These are phyloP conservation scores for Schrankia costaestrigalis DNA, from an alignment of 2,888 invertebrate species.

Conservation along the genomic window DNA sequence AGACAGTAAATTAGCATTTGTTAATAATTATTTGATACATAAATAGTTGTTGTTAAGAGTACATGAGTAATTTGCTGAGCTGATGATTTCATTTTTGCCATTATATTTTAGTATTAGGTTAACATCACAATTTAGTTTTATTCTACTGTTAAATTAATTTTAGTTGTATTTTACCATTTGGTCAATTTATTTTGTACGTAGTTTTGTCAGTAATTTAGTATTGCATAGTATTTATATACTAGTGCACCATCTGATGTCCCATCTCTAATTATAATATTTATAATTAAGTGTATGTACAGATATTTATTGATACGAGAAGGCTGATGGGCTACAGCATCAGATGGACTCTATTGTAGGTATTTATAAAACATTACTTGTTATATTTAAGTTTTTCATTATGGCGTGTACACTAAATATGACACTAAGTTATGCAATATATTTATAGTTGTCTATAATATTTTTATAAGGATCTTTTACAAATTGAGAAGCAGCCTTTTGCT, in stretches of 20 bases:
- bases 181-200: conserved; percentile 31
- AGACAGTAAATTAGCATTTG: conserved; percentile 22
- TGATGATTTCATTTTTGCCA: conserved; percentile 49
- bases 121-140: conserved; percentile 54
- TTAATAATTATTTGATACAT: conserved; percentile 25
- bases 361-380: conserved; percentile 54
- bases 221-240: conserved; percentile 19
- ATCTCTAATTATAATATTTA: conserved; percentile 35
- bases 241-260: conserved; percentile 35
- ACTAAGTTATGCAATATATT: conserved; percentile 65
- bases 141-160: conserved; percentile 42
- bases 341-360: conserved; percentile 45
- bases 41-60: conserved; percentile 43
- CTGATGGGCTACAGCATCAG: conserved; percentile 54
- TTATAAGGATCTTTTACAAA: conserved; percentile 59
- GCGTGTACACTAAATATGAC: conserved; percentile 56
- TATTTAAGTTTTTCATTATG: conserved; percentile 52
- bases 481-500: conserved; percentile 46
- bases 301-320: conserved; percentile 65
- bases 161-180: conserved; percentile 34
- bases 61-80: conserved; percentile 35
- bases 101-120: conserved; percentile 46
- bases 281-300: conserved; percentile 65
- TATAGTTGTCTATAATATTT: conserved; percentile 66
- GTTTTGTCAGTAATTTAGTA: conserved; percentile 23